These are phyloP conservation scores for Theretra japonica DNA, from an alignment of 2,888 invertebrate genomes.

Conservation along the genomic window DNA sequence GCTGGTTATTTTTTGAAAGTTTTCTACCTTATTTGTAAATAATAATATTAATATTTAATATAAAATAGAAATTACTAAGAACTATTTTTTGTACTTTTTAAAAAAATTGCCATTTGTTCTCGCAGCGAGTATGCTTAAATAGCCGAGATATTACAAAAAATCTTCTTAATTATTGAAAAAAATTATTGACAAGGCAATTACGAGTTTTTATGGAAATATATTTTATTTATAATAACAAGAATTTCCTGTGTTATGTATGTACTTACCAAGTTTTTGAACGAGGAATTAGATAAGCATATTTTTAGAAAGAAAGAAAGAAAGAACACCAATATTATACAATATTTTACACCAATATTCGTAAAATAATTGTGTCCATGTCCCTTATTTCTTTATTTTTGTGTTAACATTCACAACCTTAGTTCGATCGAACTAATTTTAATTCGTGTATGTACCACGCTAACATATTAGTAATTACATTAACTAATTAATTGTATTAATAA, in stretches of 20 bases:
- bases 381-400: background rate
- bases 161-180: constrained; percentile 16
- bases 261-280: no score
- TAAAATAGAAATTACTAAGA: background rate
- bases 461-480: background rate
- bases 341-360: no score
- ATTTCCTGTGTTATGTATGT: no score
- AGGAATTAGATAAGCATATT: no score
- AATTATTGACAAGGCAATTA: background rate
- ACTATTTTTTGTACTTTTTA: background rate
- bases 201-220: background rate
- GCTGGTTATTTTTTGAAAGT: background rate
- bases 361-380: no score
- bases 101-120: constrained; percentile 6
- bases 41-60: background rate
- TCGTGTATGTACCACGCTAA: no score
- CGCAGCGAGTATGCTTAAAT: background rate
- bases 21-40: background rate
- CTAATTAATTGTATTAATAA: background rate
- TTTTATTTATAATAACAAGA: background rate
- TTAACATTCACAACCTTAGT: background rate
- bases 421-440: background rate
- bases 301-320: no score
- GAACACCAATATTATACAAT: no score
- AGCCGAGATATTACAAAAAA: constrained; percentile 24